Evolutionary conservation across 2,113 vertebrate genomes (phyloP), one percentile per base, ranked within the genome.

Genomic region (Protobothrops flavoviridis): DNA sequence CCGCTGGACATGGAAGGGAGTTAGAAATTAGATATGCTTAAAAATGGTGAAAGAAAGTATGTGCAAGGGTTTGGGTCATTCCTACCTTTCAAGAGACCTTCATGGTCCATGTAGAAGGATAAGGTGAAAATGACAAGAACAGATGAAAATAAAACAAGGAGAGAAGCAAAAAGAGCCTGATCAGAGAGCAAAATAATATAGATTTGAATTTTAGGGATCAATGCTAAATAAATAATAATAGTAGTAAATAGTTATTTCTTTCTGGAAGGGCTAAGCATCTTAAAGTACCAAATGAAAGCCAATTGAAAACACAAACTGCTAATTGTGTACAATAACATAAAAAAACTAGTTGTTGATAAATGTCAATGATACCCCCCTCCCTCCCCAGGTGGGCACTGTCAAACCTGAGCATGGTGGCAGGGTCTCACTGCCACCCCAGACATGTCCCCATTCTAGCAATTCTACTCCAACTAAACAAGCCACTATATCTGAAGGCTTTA

Each of bases 1-100:
- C 12, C 5, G 81, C 85, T 88, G 55, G 0, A 57, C 56, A 87
- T 15, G n/a, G 88, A 86, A 90, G 21, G 10, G 26, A 0, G 0
- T 88, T 94, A 94, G 91, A 0, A 5, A 94, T 90, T 59, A 87
- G 93, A 11, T 59, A 86, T n/a, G 57, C 90, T 96, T 95, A 69
- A 93, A 94, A 87, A 0, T 85, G 95, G 94, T 94, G 39, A 53
- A 93, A 94, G 87, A 91, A 93, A 95, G 88, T 96, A 94, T 93
- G 96, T 95, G 96, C 93, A 86, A 69, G 92, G 87, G 57, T 95
- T 93, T 85, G 90, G 89, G 94, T 26, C 94, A 93, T 90, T 97
- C 98, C 97, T 98, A 98, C 98, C 98, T 98, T 98, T 98, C 98
- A 95, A 98, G 98, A 98, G 98, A 98, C 97, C 98, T 98, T 97